Evolutionary conservation across 2,888 invertebrate species (phyloP), one percentile per base, ranked within the genome.

Genomic region (Lampropteryx suffumata): DNA sequence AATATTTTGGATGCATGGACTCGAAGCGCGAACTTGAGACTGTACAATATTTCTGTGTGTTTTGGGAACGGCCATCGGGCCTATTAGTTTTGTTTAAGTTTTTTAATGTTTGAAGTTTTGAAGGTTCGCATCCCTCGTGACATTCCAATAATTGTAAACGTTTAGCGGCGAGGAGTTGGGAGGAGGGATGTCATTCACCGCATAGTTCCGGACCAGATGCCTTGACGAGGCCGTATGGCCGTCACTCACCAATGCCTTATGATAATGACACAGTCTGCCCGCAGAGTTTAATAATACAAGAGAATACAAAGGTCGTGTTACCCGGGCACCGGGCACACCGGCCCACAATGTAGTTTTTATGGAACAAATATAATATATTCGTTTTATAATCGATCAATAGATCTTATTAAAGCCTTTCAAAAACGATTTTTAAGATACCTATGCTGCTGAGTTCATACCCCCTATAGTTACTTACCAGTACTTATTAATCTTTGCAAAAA

Each of bases 321-420:
- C 90, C 89, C 87, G 88, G 89, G 84, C 86, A 77, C 88, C 87
- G 88, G 89, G 87, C 80, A 82, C 85, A 85, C 87, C 82, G 89
- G 88, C 89, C 90, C 90, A 87, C 88, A 87, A 83, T 89, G 86
- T 90, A 90, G 88, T 89, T 90, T 87, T 87, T 90, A 90, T 82
- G 89, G 89, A 90, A 90, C 90, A 89, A 90, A 90, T 90, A 89
- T 89, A 90, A 90, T 84, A 89, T 89, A 90, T 90, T 90, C 89
- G 89, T 89, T 90, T 90, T 88, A 89, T 89, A 89, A 89, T 82
- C n/a, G n/a, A n/a, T n/a, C n/a, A n/a, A n/a, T n/a, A n/a, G n/a
- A n/a, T n/a, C n/a, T n/a, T n/a, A n/a, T n/a, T n/a, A n/a, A n/a
- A n/a, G n/a, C n/a, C n/a, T n/a, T n/a, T n/a, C n/a, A n/a, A n/a